Conservation (phyloP, 2,888 invertebrate genomes). For the Podabrus alpinus region DNA sequence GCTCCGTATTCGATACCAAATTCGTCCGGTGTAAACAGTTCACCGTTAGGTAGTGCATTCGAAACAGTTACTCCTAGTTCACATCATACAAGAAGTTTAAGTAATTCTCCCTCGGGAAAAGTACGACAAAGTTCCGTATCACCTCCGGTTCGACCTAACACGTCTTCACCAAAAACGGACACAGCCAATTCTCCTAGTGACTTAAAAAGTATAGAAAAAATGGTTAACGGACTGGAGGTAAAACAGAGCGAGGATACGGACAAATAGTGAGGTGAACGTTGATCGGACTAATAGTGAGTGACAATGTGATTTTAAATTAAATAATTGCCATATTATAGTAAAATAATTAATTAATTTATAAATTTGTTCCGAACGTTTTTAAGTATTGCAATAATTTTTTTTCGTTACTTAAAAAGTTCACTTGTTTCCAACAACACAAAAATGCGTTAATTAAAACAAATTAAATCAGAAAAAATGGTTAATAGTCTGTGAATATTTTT, state of each 20-base stretch:
- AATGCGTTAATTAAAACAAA: background rate
- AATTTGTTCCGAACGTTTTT: background rate
- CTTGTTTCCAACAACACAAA: background rate
- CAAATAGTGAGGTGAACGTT: slow-evolving; percentile 44
- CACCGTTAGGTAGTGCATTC: slow-evolving; percentile 80
- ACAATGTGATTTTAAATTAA: slow-evolving; percentile 9
- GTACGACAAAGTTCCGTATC: slow-evolving; percentile 56
- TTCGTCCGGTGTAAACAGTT: slow-evolving; percentile 55
- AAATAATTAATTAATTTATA: background rate
- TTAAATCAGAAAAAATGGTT: background rate
- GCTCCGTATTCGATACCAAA: slow-evolving; percentile 86
- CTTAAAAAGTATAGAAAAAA: slow-evolving; percentile 94
- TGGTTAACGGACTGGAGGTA: slow-evolving; percentile 94
- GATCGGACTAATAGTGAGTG: background rate
- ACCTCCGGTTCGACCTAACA: slow-evolving; percentile 62
- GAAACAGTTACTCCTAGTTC: slow-evolving; percentile 85
- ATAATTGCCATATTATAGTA: slow-evolving; percentile 5
- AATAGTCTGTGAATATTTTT: background rate
- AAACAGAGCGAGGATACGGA: slow-evolving; percentile 62
- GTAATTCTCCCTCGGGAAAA: slow-evolving; percentile 63
- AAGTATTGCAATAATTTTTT: slow-evolving; percentile 4
- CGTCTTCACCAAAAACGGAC: slow-evolving; percentile 59
- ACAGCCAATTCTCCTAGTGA: slow-evolving; percentile 73
- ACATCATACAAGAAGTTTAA: slow-evolving; percentile 67
- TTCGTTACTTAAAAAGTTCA: slow-evolving; percentile 5